Percentiles rank a stretch among this genome's conserved stretches.
These are phyloP conservation scores for Loxodonta africana DNA, from an alignment of 2,113 vertebrate species.

Conservation along the genomic window DNA sequence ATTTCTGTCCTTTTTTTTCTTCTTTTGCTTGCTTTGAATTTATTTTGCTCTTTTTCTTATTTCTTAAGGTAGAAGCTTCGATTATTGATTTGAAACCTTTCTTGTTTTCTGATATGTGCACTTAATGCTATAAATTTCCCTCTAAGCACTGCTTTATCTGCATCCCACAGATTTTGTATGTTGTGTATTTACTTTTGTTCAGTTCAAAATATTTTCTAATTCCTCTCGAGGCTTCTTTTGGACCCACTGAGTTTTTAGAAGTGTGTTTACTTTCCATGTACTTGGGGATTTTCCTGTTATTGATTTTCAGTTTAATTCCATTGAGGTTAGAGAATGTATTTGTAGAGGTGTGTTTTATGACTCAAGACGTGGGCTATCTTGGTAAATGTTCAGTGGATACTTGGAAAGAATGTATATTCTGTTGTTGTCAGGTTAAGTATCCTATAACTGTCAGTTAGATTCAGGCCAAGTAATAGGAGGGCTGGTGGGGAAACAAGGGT, in stretches of 20 bases:
- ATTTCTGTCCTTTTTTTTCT: not conserved
- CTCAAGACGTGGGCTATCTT: not conserved
- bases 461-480: not conserved
- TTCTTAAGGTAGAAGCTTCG: not conserved
- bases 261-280: not conserved
- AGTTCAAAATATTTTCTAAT: not conserved
- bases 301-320: conserved; percentile 30
- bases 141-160: not conserved
- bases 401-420: not conserved
- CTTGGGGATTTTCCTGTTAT: not conserved
- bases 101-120: not conserved
- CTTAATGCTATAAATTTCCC: not conserved
- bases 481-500: not conserved
- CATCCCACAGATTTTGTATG: not conserved
- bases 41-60: not conserved
- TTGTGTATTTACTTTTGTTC: not conserved
- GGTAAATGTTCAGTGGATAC: not conserved
- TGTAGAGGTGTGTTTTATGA: not conserved
- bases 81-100: not conserved
- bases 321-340: not conserved
- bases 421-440: not conserved
- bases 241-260: not conserved
- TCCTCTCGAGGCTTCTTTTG: not conserved
- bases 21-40: not conserved
- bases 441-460: not conserved